These are phyloP conservation scores for Galaxias olidus DNA, from an alignment of 2,797 vertebrate genomes.

Conservation along the genomic window DNA sequence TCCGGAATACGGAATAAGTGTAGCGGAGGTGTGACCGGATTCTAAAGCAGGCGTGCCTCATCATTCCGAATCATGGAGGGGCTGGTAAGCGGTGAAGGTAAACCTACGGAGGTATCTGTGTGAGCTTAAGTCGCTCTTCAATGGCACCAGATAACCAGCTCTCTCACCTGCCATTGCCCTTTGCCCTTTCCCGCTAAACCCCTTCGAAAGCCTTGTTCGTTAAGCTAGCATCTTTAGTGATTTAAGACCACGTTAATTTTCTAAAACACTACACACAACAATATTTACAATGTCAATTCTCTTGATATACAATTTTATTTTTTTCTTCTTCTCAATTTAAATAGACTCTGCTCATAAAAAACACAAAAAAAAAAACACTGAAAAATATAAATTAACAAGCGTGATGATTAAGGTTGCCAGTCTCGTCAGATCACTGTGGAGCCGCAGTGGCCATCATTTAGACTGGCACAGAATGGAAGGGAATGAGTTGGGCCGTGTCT, in stretches of 20 bases:
- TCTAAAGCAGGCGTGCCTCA: constrained; percentile 31
- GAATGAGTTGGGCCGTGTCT: constrained; percentile 46
- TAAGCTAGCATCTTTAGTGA: constrained; percentile 64
- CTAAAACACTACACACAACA: constrained; percentile 71
- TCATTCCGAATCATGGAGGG: constrained; percentile 33
- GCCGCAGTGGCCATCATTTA: constrained; percentile 64
- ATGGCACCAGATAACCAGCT: constrained; percentile 59
- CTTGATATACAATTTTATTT: constrained; percentile 64
- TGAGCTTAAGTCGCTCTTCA: constrained; percentile 58
- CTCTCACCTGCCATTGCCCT: constrained; percentile 25
- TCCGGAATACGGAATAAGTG: constrained; percentile 27
- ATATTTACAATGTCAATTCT: constrained; percentile 71
- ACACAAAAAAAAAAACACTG: constrained; percentile 53
- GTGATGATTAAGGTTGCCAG: constrained; percentile 78
- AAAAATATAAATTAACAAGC: constrained; percentile 76
- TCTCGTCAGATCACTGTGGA: constrained; percentile 61
- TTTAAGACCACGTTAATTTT: constrained; percentile 63
- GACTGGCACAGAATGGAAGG: constrained; percentile 68
- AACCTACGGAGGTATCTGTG: constrained; percentile 50
- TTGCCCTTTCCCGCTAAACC: constrained; percentile 40
- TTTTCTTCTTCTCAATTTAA: constrained; percentile 68
- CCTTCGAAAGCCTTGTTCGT: constrained; percentile 64
- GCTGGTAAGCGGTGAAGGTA: constrained; percentile 59
- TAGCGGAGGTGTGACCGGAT: constrained; percentile 33
- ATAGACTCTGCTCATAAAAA: constrained; percentile 72